Base-by-base conservation (phyloP, 2,113 vertebrate species). In the Siniperca chuatsi region DNA sequence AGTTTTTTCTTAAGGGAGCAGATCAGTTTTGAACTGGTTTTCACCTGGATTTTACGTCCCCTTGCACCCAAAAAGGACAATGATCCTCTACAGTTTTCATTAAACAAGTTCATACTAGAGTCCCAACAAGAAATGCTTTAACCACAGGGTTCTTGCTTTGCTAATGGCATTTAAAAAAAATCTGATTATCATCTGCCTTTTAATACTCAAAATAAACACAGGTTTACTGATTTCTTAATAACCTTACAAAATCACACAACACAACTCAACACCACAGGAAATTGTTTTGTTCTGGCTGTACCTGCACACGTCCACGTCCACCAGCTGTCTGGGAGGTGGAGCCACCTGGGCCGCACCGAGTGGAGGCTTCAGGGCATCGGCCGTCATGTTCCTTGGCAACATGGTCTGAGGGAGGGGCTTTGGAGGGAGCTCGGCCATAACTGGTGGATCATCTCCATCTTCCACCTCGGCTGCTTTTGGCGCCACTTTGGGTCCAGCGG, bases 291-390 rank as follows among this genome's bases (percentile, higher is more conserved):
- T 44, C 4, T 55, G 11, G 11, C 3, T 6, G 7, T 88, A 95
- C 94, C 88, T 96, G 95, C 97, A 98, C 69, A 96, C 92, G 54
- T 98, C 97, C 37, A 96, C 94, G 0, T 96, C 96, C 55, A 97
- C 96, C 81, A 95, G 95, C 35, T 95, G 94, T 8, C 93, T 92
- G 16, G 96, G 96, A 0, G 96, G 92, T 0, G 96, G 94, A 15
- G 93, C 95, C 48, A 96, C 93, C 90, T 96, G 92, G 2, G 96
- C 95, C 0, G 94, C 91, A 0, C 96, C 95, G 25, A 96, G 92
- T 0, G 96, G 96, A 2, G 96, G 96, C 77, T 94, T 96, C 85
- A 96, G 93, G 74, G 95, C 95, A 58, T 95, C 91, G 0, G 87
- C 93, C 0, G 96, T 95, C 87, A 95, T 71, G 75, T 96, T 96